Base-by-base conservation (phyloP, 2,797 vertebrate genomes). In the Hephaestus fuliginosus region DNA sequence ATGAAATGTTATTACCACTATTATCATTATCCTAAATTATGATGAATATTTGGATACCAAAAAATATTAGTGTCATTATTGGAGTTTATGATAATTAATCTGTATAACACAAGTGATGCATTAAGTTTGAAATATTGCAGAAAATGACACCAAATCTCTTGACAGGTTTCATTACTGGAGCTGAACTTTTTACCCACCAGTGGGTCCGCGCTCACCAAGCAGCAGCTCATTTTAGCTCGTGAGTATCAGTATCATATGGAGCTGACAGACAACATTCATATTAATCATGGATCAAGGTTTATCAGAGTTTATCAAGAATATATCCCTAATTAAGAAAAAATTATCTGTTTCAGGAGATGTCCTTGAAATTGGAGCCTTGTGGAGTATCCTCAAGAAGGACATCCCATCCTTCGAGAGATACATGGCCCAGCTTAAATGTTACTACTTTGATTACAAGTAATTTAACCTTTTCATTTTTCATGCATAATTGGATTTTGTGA, bases 391-490 rank as follows among this genome's bases (percentile, higher is more conserved):
- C 12, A 96, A 97, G 91, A 98, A 98, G 85, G 97, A 99, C 92
- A 99, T 99, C 88, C 97, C 97, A 0, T 97, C 97, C 49, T 99
- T 97, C 81, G 97, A 98, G 89, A 93, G 97, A 92, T 99, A 99
- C 90, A 98, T 99, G 97, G 97, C 97, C 2, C 98, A 99, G 86
- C 96, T 99, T 18, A 99, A 99, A 83, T 99, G 98, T 89, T 99
- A 99, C 92, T 99, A 99, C 91, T 99, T 99, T 84, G 97, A 99
- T 88, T 99, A 99, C 95, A 98, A 97, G 98, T 98, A 96, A 96
- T 84, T 63, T 25, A 46, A 3, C 28, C 46, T 18, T 15, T 77
- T 62, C 1, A 0, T 51, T 12, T 65, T 33, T 49, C 3, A 3
- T 51, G 2, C 8, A 2, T 25, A 1, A 7, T 57, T 0, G 14